Conservation (phyloP, 2,797 vertebrate species). For the Acestrorhynchus altus region DNA sequence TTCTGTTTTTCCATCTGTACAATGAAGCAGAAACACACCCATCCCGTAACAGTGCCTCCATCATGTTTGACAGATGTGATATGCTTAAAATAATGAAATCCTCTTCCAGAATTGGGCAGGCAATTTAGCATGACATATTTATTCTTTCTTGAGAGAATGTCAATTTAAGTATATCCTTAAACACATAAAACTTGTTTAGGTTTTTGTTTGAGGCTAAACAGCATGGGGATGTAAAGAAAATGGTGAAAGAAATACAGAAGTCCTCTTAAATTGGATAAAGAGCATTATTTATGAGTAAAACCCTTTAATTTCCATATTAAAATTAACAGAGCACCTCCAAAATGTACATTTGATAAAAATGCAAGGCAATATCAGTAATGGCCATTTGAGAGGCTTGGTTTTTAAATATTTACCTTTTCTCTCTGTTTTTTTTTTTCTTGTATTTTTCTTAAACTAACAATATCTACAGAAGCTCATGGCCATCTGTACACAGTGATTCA, state of each 20-base stretch:
- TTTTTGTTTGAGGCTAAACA: too few species aligned
- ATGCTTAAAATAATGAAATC: too few species aligned
- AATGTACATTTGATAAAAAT: conserved; percentile 85
- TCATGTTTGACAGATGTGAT: too few species aligned
- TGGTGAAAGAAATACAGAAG: neutral
- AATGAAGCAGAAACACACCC: too few species aligned
- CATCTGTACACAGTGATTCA: conserved; percentile 91
- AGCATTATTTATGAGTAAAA: conserved; percentile 44
- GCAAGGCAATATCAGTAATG: conserved; percentile 91
- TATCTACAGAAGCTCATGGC: conserved; percentile 94
- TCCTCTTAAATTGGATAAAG: neutral
- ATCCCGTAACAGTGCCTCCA: too few species aligned
- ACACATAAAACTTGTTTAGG: too few species aligned
- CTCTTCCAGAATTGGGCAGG: too few species aligned
- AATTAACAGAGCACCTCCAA: conserved; percentile 74
- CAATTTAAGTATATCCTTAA: too few species aligned
- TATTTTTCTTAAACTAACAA: conserved; percentile 71
- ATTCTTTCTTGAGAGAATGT: too few species aligned
- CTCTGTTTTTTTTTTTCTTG: conserved; percentile 12
- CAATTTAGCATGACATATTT: too few species aligned
- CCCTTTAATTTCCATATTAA: conserved; percentile 64
- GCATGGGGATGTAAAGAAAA: too few species aligned
- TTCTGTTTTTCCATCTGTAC: too few species aligned
- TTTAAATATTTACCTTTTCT: conserved; percentile 87
- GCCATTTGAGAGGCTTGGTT: conserved; percentile 73